Evolutionary conservation across 2,888 invertebrate species (phyloP).

Genomic region (Philaethria dido): DNA sequence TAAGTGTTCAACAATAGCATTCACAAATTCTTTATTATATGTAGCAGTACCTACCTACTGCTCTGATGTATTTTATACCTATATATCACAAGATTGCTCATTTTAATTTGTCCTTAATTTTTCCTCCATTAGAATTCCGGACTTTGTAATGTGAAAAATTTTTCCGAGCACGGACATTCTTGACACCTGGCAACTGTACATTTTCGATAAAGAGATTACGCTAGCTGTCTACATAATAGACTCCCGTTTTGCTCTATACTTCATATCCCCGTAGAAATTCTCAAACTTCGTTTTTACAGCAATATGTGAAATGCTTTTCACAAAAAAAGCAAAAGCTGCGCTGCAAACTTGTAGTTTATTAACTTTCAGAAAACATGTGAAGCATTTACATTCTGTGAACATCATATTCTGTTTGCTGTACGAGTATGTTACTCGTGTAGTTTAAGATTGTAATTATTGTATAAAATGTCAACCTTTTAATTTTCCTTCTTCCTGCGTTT

Average conservation of each 20-base stretch:
- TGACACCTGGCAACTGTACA: not conserved
- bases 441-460: not conserved
- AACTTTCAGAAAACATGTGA: no score
- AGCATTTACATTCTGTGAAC: not conserved
- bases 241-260: not conserved
- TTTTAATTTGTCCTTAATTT: not conserved
- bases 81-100: not conserved
- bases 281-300: not conserved
- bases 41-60: no score
- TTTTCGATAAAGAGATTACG: conserved; percentile 1
- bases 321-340: no score
- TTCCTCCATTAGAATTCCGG: not conserved
- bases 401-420: not conserved
- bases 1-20: no score
- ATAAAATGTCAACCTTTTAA: not conserved
- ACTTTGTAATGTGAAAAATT: not conserved
- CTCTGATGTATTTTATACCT: no score
- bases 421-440: not conserved
- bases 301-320: not conserved
- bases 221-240: not conserved
- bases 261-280: not conserved
- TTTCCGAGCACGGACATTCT: not conserved
- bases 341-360: no score
- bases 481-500: not conserved
- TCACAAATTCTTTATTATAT: not conserved